phyloP scores from a whole-genome alignment of 2,113 vertebrate species.

The Prinia subflava region DNA sequence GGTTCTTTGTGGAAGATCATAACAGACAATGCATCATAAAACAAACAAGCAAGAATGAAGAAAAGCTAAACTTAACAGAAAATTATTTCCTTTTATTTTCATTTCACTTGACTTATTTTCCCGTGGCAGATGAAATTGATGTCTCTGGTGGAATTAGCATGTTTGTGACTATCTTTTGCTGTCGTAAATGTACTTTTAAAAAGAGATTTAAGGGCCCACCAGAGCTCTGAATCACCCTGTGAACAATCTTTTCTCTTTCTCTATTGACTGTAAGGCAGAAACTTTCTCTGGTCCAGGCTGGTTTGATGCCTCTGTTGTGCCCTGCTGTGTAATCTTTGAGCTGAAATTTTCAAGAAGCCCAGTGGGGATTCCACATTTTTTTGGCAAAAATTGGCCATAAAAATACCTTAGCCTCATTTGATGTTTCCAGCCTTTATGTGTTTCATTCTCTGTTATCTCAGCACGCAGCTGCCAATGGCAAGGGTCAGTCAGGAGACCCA shows the following conservation, averaged over 20 bases:
- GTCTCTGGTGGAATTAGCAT: not conserved
- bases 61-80: slow-evolving; percentile 14
- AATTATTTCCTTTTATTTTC: slow-evolving; percentile 16
- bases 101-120: slow-evolving; percentile 19
- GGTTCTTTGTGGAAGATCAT: slow-evolving; percentile 54
- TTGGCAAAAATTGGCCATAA: not conserved
- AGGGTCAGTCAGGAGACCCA: not conserved
- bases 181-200: not conserved
- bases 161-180: not conserved
- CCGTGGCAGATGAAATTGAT: not conserved
- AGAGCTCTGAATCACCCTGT: not conserved
- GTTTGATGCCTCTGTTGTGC: not conserved
- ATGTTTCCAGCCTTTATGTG: not conserved
- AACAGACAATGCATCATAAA: slow-evolving; percentile 61
- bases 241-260: not conserved
- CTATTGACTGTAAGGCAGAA: not conserved
- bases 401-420: not conserved
- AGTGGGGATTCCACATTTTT: not conserved
- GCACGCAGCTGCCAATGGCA: not conserved
- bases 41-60: slow-evolving; percentile 24
- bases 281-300: not conserved
- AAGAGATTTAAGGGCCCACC: not conserved
- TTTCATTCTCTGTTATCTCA: not conserved
- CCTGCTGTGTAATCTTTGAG: not conserved
- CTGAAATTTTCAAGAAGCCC: slow-evolving; percentile 9